These are phyloP conservation scores for Globicephala melas DNA, from an alignment of 2,113 vertebrate genomes.

Conservation along the genomic window DNA sequence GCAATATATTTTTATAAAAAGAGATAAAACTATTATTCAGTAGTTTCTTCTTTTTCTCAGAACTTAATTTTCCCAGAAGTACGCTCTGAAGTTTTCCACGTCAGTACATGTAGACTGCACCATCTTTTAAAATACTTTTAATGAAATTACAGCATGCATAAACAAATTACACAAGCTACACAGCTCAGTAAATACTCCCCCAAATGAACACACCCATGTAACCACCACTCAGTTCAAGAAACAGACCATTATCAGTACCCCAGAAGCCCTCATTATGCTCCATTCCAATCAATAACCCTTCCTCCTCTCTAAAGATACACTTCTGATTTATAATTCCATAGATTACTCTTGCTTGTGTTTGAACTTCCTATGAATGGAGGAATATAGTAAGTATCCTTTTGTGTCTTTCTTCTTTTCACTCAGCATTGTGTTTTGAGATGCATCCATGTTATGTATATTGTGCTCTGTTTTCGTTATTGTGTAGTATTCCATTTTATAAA, in stretches of 20 bases:
- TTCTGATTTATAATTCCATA: not conserved
- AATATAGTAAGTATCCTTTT: not conserved
- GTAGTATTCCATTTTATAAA: not conserved
- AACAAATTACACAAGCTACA: not conserved
- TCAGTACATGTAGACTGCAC: not conserved
- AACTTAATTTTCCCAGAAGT: not conserved
- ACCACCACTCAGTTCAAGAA: not conserved
- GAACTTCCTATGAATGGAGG: not conserved
- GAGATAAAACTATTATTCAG: not conserved
- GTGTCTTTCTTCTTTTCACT: not conserved
- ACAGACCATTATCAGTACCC: not conserved
- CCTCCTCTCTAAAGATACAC: not conserved
- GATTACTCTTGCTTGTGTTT: not conserved
- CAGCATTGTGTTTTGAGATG: not conserved
- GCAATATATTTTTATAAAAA: not conserved
- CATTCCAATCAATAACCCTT: not conserved
- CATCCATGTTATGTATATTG: not conserved
- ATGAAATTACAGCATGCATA: not conserved
- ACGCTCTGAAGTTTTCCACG: not conserved
- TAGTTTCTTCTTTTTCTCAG: conserved; percentile 5
- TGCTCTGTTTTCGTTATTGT: not conserved
- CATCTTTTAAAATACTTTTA: not conserved
- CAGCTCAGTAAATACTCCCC: not conserved
- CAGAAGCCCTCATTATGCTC: not conserved
- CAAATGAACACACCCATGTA: not conserved